These are phyloP conservation scores for Chiloscyllium plagiosum DNA, from an alignment of 2,113 vertebrate genomes.

Conservation along the genomic window DNA sequence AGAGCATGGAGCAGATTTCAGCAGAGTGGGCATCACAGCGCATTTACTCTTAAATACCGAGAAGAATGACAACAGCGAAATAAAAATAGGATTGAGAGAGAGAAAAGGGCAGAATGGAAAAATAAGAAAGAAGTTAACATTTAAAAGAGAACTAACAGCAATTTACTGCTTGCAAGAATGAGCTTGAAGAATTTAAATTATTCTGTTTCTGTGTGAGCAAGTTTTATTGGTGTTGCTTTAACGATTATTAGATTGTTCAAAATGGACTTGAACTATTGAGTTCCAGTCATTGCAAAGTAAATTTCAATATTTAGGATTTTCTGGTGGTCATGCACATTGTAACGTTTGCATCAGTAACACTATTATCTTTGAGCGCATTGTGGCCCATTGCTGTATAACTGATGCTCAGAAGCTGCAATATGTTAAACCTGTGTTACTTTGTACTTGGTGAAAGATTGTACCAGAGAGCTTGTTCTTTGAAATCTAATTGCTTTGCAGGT, in stretches of 20 bases:
- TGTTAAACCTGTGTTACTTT: neutral
- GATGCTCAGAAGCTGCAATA: neutral
- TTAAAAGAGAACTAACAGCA: neutral
- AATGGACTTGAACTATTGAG: neutral
- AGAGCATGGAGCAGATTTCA: neutral
- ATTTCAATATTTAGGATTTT: neutral
- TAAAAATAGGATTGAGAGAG: neutral
- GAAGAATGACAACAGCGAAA: neutral
- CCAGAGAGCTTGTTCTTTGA: neutral
- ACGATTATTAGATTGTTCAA: neutral
- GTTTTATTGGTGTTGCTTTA: neutral
- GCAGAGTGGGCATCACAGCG: neutral
- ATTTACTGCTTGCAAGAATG: neutral
- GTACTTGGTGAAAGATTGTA: neutral
- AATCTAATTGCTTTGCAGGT: neutral
- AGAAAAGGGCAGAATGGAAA: neutral
- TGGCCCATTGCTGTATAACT: neutral
- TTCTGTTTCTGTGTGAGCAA: neutral
- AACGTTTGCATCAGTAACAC: neutral
- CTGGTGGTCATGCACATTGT: neutral
- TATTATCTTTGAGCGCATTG: neutral
- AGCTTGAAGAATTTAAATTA: neutral
- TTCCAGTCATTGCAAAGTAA: neutral
- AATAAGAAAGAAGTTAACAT: neutral
- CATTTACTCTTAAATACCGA: neutral